Conservation (phyloP, 2,797 vertebrate genomes). For the Manis pentadactyla region DNA sequence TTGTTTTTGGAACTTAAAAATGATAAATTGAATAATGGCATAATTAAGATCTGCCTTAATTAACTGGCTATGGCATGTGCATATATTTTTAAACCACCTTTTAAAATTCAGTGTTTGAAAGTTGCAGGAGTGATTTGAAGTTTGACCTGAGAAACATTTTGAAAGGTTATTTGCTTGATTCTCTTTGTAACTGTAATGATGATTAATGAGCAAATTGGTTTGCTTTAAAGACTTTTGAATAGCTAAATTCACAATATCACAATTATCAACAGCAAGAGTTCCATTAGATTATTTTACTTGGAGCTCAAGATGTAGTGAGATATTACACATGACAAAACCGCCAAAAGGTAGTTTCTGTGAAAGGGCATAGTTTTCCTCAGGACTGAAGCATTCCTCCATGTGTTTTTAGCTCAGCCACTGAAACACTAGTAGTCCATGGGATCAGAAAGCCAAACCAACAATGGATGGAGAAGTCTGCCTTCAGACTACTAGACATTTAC, state of each 20-base stretch:
- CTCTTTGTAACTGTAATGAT: constrained; percentile 67
- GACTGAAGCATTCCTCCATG: not conserved
- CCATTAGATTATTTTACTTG: constrained; percentile 60
- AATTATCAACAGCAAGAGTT: constrained; percentile 60
- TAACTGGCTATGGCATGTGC: constrained; percentile 14
- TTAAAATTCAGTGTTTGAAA: constrained; percentile 63
- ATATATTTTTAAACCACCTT: constrained; percentile 65
- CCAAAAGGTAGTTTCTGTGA: constrained; percentile 33
- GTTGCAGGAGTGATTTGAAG: constrained; percentile 66
- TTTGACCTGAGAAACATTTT: constrained; percentile 68
- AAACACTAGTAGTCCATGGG: not conserved
- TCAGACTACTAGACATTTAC: not conserved
- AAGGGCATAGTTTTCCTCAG: not conserved
- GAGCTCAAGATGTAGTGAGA: constrained; percentile 7
- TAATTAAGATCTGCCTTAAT: constrained; percentile 61
- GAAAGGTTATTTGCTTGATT: constrained; percentile 76
- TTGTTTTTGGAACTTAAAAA: constrained; percentile 59
- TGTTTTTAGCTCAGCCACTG: not conserved
- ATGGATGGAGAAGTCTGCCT: not conserved
- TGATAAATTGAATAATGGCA: constrained; percentile 58
- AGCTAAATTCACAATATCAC: constrained; percentile 53
- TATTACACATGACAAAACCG: not conserved
- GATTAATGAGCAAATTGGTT: constrained; percentile 76
- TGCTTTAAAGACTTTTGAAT: constrained; percentile 67
- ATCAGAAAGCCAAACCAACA: not conserved